Base-by-base conservation (phyloP, 2,797 vertebrate genomes). In the Oceanodroma leucorhoa region DNA sequence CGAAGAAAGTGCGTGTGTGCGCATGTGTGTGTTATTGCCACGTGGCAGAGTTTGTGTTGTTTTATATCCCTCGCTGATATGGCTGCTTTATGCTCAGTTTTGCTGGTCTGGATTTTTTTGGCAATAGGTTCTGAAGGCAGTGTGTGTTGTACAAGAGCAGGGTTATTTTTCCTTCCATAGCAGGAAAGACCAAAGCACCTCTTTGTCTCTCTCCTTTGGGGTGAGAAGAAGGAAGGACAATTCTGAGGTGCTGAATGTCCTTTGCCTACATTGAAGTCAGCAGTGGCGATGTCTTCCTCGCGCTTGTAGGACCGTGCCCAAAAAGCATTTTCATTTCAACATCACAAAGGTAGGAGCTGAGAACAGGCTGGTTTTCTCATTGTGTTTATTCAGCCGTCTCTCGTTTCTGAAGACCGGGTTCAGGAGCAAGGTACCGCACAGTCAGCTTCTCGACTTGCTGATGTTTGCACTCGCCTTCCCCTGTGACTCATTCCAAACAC, bases 401-500 rank as follows among this genome's bases (percentile, higher is more conserved):
- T 96, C 7, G 24, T 94, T 93, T 89, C 86, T 87, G 89, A 86
- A 91, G 93, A 78, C 34, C 3, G 65, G 83, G 58, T 94, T 82
- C 70, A 84, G 86, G 41, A 86, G 93, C 91, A 72, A 87, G 94
- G 95, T 97, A 91, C 91, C 57, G 50, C 77, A 8, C 88, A 90
- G 75, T 97, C 95, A 95, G 96, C 91, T 96, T 91, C 97, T 95
- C 82, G 58, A 83, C 95, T 94, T 61, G 93, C 94, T 97, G 96
- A 94, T 98, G 90, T 97, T 96, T 96, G 95, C 96, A 95, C 93
- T 97, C 48, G 78, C 87, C 95, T 97, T 96, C 95, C 94, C 96
- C 94, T 92, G 53, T 97, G 96, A 97, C 93, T 98, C 97, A 96
- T 94, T 97, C 96, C 86, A 95, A 97, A 96, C 83, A 94, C 93